Percentiles rank a stretch among this genome's conserved stretches.
phyloP scores from a whole-genome alignment of 2,888 invertebrate genomes.

The Hybos culiciformis region DNA sequence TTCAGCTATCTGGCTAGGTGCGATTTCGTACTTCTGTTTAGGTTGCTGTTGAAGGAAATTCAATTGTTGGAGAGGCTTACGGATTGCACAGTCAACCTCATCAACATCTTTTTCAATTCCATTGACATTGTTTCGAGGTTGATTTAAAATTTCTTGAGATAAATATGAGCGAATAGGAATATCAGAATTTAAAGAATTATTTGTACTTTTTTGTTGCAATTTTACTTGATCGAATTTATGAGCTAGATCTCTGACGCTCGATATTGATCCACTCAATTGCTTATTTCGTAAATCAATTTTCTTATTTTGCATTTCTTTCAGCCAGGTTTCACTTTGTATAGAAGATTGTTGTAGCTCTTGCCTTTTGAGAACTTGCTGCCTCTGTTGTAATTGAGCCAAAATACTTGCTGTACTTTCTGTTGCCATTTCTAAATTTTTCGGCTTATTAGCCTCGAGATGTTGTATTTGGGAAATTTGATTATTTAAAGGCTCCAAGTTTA shows the following conservation, averaged over 20 bases:
- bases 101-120: conserved; percentile 25
- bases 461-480: conserved; percentile 44
- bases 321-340: conserved; percentile 23
- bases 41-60: conserved; percentile 16
- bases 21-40: conserved; percentile 33
- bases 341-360: conserved; percentile 37
- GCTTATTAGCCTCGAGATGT: conserved; percentile 28
- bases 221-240: conserved; percentile 56
- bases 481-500: conserved; percentile 52
- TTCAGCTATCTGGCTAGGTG: conserved; percentile 41
- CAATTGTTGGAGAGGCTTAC: not conserved
- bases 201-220: conserved; percentile 8
- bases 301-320: conserved; percentile 2
- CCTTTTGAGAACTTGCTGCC: conserved; percentile 44
- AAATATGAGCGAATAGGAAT: conserved; percentile 25
- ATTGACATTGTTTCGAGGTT: conserved; percentile 38
- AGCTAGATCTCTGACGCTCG: conserved; percentile 63
- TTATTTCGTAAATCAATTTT: conserved; percentile 46
- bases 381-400: conserved; percentile 48
- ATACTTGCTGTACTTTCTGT: conserved; percentile 38
- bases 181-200: conserved; percentile 7
- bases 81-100: conserved; percentile 11
- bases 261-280: conserved; percentile 16
- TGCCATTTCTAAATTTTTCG: conserved; percentile 27
- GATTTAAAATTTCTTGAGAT: conserved; percentile 29